These are phyloP conservation scores for Tyria jacobaeae DNA, from an alignment of 2,888 invertebrate genomes.

Conservation along the genomic window DNA sequence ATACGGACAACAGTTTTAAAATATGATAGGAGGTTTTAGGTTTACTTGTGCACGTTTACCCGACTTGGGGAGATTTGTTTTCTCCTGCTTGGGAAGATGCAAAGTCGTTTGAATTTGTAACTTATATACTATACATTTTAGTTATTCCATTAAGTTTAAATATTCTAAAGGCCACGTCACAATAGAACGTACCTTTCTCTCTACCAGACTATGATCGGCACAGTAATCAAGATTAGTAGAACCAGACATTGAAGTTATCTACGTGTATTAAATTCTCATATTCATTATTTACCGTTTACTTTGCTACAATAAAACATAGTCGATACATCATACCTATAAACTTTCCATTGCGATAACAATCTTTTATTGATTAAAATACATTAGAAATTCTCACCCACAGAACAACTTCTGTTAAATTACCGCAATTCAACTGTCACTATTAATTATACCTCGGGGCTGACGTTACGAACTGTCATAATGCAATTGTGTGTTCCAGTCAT, in stretches of 20 bases:
- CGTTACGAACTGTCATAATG: background rate
- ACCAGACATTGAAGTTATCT: too few relatives aligned
- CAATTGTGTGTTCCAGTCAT: background rate
- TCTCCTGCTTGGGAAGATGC: background rate
- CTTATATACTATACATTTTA: background rate
- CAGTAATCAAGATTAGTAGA: too few relatives aligned
- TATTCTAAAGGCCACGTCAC: background rate
- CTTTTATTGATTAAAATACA: constrained; percentile 4
- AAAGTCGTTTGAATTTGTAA: background rate
- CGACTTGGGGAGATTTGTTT: background rate
- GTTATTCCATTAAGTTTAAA: background rate
- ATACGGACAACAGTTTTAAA: background rate
- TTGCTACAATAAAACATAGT: background rate
- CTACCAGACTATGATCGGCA: too few relatives aligned
- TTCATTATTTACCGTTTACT: too few relatives aligned
- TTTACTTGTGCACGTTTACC: background rate
- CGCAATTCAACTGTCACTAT: background rate
- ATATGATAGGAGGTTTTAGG: background rate
- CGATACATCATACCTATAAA: background rate
- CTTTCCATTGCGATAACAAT: background rate
- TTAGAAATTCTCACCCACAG: constrained; percentile 1
- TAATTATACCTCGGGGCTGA: background rate
- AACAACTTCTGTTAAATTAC: background rate
- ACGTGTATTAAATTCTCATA: too few relatives aligned
- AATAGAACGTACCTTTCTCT: too few relatives aligned